phyloP scores from a whole-genome alignment of 2,113 vertebrate genomes.

The Hiodon tergisus region DNA sequence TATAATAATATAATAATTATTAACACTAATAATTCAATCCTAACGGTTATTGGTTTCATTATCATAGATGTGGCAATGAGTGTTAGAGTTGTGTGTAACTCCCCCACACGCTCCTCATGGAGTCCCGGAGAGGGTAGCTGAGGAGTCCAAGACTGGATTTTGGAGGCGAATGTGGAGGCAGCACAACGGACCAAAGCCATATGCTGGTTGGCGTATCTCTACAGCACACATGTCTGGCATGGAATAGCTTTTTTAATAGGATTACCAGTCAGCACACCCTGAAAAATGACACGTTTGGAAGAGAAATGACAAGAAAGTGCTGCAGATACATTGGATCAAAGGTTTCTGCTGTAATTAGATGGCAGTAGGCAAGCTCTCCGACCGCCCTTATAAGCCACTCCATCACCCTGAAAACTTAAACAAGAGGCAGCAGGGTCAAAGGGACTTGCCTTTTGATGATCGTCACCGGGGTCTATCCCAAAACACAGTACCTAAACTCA shows the following conservation, averaged over 20 bases:
- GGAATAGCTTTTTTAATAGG: constrained; percentile 15
- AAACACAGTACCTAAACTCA: background rate
- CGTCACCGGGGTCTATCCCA: background rate
- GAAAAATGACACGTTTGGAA: constrained; percentile 18
- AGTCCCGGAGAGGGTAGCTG: background rate
- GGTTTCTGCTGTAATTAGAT: constrained; percentile 13
- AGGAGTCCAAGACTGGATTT: background rate
- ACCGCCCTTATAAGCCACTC: background rate
- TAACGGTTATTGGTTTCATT: no score
- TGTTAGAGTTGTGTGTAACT: no score
- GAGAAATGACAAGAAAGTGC: background rate
- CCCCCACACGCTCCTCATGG: background rate
- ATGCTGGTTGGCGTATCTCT: constrained; percentile 12
- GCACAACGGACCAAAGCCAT: background rate
- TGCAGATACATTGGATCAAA: constrained; percentile 17
- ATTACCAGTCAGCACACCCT: constrained; percentile 9
- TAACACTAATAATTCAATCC: no score
- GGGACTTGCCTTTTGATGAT: background rate
- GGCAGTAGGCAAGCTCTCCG: background rate
- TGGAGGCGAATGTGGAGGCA: background rate
- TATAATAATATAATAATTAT: no score
- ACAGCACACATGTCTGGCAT: constrained; percentile 17
- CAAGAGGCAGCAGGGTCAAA: background rate
- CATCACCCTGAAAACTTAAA: background rate
- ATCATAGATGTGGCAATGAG: no score